Conservation (phyloP, 2,797 vertebrate species). For the Ctenosaura bakeri region DNA sequence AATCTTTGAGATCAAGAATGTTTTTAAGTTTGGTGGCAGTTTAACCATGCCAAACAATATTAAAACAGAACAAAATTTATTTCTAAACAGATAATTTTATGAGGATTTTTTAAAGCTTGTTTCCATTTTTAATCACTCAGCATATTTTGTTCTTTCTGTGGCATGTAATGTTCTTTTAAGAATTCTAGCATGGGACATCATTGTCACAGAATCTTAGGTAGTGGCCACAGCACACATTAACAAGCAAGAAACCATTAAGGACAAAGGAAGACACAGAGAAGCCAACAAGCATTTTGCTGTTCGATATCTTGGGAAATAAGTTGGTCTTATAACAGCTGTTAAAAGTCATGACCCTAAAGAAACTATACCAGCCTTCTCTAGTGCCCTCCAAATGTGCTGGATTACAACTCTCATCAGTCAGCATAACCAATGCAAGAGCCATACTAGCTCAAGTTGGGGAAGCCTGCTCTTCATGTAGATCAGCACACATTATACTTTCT, state of each 20-base stretch:
- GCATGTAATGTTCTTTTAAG: neutral
- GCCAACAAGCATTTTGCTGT: neutral
- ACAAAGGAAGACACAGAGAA: neutral
- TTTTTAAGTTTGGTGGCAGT: neutral
- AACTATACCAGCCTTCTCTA: neutral
- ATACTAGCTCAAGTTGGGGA: neutral
- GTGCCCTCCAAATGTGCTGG: neutral
- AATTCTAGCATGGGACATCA: neutral
- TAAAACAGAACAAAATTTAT: neutral
- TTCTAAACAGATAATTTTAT: slow-evolving; percentile 7
- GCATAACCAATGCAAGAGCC: neutral
- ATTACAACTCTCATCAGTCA: neutral
- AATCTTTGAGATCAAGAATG: neutral
- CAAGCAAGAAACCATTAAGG: neutral
- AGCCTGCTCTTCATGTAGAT: neutral
- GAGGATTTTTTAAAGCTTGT: neutral
- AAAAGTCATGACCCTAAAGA: neutral
- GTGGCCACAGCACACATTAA: neutral
- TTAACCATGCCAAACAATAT: slow-evolving; percentile 9
- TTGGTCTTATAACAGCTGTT: neutral
- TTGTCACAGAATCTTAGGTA: neutral
- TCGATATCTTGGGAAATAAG: neutral
- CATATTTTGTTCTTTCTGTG: neutral
- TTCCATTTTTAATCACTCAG: neutral
- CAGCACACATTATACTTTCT: neutral